Base-by-base conservation (phyloP, 2,888 invertebrate genomes). In the Gastracanthus pulcherrimus region DNA sequence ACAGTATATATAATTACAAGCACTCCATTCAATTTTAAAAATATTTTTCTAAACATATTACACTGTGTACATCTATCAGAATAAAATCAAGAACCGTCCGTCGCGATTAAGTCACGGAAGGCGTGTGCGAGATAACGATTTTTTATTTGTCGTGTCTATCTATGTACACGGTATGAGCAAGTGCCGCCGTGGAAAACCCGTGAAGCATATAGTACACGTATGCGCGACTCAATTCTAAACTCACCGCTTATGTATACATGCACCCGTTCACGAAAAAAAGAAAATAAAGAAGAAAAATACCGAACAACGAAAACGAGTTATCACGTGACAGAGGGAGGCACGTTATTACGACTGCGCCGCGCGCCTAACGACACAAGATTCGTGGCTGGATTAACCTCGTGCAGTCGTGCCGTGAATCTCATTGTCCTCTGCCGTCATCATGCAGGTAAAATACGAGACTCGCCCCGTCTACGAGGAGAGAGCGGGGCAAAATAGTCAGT, bases 21-120 rank as follows among this genome's bases (percentile, higher is more conserved):
- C 26, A 11, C 26, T 55, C 19, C 0, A n/a, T n/a, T n/a, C n/a
- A n/a, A n/a, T n/a, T n/a, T n/a, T n/a, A n/a, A n/a, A n/a, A n/a
- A n/a, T n/a, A n/a, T n/a, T n/a, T n/a, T n/a, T n/a, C n/a, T n/a
- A n/a, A n/a, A n/a, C n/a, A n/a, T n/a, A n/a, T n/a, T n/a, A n/a
- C n/a, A n/a, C n/a, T n/a, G 7, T 26, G 13, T 11, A 51, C 9
- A 48, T 19, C n/a, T 48, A 51, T 55, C 55, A 11, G 26, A 9
- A 55, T 13, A 13, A 55, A 55, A 55, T n/a, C 55, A 55, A 26
- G 11, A 6, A 51, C 19, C 0, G 19, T 45, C n/a, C 48, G 51
- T 51, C 51, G 51, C 51, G 51, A 51, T 51, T 19, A 51, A 51
- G 51, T 51, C 31, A 31, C 60, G 60, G 34, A 60, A 60, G 60